Evolutionary conservation across 2,113 vertebrate species (phyloP).

Genomic region (Xenus cinereus): DNA sequence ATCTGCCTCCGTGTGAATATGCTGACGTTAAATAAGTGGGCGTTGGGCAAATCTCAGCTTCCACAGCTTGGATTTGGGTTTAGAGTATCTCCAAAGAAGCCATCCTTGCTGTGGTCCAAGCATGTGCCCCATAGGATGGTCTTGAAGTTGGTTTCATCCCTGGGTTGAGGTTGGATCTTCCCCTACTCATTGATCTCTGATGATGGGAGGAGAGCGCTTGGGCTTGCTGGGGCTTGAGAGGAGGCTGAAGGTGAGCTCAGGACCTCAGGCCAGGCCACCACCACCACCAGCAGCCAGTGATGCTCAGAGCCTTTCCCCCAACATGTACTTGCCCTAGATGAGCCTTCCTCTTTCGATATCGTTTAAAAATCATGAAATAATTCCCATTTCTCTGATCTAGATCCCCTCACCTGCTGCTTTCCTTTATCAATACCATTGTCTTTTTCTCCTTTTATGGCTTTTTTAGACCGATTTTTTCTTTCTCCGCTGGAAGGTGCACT

Average conservation of each 20-base stretch:
- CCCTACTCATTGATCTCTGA: not conserved
- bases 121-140: not conserved
- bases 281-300: not conserved
- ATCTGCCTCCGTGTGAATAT: not conserved
- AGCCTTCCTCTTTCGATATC: not conserved
- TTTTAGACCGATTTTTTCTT: not conserved
- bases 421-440: accelerated
- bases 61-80: not conserved
- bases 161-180: not conserved
- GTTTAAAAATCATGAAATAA: not conserved
- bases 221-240: not conserved
- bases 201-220: not conserved
- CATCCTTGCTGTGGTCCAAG: not conserved
- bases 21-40: not conserved
- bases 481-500: too few species aligned
- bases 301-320: not conserved
- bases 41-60: not conserved
- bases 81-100: not conserved
- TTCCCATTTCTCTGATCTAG: not conserved
- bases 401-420: not conserved
- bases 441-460: not conserved
- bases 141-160: not conserved
- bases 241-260: not conserved
- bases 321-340: not conserved
- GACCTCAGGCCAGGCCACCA: not conserved